Conservation (phyloP, 2,888 invertebrate genomes). For the Salticus scenicus region DNA sequence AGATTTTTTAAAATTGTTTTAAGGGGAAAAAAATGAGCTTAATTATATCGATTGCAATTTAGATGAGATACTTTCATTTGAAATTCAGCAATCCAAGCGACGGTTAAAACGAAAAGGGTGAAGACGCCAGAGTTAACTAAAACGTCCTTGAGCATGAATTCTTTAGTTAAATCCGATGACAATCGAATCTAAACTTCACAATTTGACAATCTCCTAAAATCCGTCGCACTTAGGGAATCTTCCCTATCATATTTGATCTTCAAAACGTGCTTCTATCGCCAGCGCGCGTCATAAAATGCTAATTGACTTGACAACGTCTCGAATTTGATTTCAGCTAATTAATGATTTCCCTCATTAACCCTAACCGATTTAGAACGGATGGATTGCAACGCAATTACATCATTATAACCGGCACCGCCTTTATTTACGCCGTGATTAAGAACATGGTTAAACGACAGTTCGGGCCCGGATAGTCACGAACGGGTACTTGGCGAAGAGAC, state of each 20-base stretch:
- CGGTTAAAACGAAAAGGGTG: too few species aligned
- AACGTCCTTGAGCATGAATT: too few species aligned
- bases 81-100: too few species aligned
- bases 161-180: too few species aligned
- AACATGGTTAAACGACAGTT: slow-evolving; percentile 44
- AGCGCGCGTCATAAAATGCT: slow-evolving; percentile 46
- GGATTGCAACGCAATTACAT: slow-evolving; percentile 49
- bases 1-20: too few species aligned
- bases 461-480: slow-evolving; percentile 47
- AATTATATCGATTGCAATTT: too few species aligned
- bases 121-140: too few species aligned
- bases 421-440: slow-evolving; percentile 52
- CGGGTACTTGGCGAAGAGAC: slow-evolving; percentile 49
- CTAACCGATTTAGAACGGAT: slow-evolving; percentile 58
- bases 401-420: slow-evolving; percentile 40
- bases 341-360: slow-evolving; percentile 67
- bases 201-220: too few species aligned
- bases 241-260: background rate
- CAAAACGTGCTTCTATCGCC: background rate
- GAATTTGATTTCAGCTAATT: slow-evolving; percentile 66
- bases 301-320: slow-evolving; percentile 63
- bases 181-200: too few species aligned
- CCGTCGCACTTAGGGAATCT: background rate
- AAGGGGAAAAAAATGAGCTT: too few species aligned
- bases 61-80: too few species aligned